Percentiles rank a stretch among this genome's conserved stretches.
These are phyloP conservation scores for Aptenodytes forsteri DNA, from an alignment of 2,113 vertebrate species.

Conservation along the genomic window DNA sequence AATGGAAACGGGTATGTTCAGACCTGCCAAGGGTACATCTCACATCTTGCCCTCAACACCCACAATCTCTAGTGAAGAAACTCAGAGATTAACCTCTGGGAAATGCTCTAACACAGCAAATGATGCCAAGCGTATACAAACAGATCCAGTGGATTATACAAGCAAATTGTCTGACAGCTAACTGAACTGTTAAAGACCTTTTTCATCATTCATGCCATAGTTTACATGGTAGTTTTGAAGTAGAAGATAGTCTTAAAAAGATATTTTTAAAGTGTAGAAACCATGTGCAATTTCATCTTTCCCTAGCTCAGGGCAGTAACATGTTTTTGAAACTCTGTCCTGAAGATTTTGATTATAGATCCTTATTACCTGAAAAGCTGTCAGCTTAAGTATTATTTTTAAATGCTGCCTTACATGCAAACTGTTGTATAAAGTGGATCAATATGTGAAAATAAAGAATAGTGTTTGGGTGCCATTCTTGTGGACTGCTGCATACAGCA, in stretches of 20 bases:
- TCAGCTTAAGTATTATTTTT: not conserved
- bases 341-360: not conserved
- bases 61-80: not conserved
- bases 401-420: not conserved
- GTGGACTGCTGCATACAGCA: not conserved
- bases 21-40: not conserved
- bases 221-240: not conserved
- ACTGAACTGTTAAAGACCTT: not conserved
- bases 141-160: not conserved
- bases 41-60: not conserved
- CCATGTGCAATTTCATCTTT: not conserved
- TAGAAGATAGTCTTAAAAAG: not conserved
- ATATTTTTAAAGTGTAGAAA: not conserved
- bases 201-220: not conserved
- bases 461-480: not conserved
- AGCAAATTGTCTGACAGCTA: not conserved
- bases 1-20: not conserved
- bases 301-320: not conserved
- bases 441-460: not conserved
- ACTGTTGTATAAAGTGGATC: not conserved
- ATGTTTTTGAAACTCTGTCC: not conserved
- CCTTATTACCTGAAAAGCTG: not conserved
- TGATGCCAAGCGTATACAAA: not conserved
- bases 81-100: not conserved
- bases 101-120: not conserved